Base-by-base conservation (phyloP, 2,888 invertebrate genomes). In the Agrotis ipsilon region DNA sequence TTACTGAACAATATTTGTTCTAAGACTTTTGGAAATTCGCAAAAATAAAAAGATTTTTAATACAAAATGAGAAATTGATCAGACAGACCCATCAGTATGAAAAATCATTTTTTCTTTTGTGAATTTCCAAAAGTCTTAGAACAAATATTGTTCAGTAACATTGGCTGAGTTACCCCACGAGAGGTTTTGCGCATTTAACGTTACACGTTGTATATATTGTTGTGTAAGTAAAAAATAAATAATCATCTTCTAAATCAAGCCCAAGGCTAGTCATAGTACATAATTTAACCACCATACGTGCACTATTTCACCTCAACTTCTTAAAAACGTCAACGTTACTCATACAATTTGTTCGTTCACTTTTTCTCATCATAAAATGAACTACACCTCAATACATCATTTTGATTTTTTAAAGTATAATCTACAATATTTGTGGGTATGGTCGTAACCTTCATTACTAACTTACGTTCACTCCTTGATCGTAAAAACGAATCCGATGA, bases 401-500 rank as follows among this genome's bases (percentile, higher is more conserved):
- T 57, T 43, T 63, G 72, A 73, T 78, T 68, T 79, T 84, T 71
- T 19, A 69, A 76, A 82, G 69, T 74, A 68, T 81, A 74, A 58
- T 75, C 78, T 81, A 69, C 72, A 79, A 81, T 39, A 39, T 77
- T 81, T 77, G 75, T 68, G 64, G 57, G 68, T 55, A 66, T 70
- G 68, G 77, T 67, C 64, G 66, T 81, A 75, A 78, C 75, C 73
- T 75, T 76, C 72, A 66, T 66, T 72, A 52, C 61, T 77, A 81
- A 83, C 66, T 81, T 77, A 75, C 59, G 62, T 70, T 72, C 80
- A 81, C 83, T 84, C 87, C 75, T 72, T 68, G 73, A 65, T 90
- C 90, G 86, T 90, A 89, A 90, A 90, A 86, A 58, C 64, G 78
- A 86, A 81, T 80, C 75, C 67, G n/a, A 76, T 82, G 84, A 86